Conservation (phyloP, 1,140 invertebrate species). For the Brachionus angularis region DNA sequence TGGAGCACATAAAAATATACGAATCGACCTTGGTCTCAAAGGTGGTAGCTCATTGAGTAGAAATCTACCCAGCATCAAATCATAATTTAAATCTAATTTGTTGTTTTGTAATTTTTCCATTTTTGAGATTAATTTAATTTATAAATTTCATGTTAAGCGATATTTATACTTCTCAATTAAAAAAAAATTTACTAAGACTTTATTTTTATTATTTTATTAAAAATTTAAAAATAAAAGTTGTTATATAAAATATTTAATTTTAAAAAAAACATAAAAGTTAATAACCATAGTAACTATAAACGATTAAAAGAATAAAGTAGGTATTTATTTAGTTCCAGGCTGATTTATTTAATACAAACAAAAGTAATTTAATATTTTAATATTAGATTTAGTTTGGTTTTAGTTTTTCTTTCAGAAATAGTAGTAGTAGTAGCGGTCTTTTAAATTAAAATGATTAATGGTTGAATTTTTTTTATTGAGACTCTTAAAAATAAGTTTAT, state of each 20-base stretch:
- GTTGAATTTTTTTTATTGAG: too few species aligned
- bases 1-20: constrained; percentile 36
- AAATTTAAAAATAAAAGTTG: constrained; percentile 24
- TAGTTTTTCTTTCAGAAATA: too few species aligned
- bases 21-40: neutral
- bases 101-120: neutral
- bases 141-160: neutral
- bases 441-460: too few species aligned
- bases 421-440: too few species aligned
- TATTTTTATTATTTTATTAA: constrained; percentile 25
- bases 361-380: neutral
- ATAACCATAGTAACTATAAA: constrained; percentile 29
- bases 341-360: neutral
- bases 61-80: constrained; percentile 23
- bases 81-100: constrained; percentile 13
- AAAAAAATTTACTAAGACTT: neutral
- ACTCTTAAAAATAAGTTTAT: too few species aligned
- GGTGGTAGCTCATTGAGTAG: neutral
- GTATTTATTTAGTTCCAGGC: constrained; percentile 13
- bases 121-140: neutral
- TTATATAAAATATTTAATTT: constrained; percentile 38
- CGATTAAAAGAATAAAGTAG: neutral
- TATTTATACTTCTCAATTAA: constrained; percentile 2
- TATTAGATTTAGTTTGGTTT: too few species aligned
- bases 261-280: too few species aligned